Evolutionary conservation across 2,888 invertebrate species (phyloP), one percentile per base, ranked within the genome.

Genomic region (Agriopis aurantiaria): DNA sequence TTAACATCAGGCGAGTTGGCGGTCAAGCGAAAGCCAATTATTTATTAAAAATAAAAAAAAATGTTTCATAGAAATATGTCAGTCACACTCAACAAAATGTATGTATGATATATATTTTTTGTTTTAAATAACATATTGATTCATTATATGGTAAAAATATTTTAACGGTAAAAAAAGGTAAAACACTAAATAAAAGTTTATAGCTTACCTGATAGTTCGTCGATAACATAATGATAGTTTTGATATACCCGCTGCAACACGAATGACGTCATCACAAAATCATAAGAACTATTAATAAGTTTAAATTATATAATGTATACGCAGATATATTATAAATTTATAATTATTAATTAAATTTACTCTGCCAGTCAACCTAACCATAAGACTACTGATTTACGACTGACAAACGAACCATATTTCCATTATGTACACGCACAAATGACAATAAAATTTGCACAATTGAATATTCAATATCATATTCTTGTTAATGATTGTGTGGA

Each of bases 121-220:
- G 23, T 33, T 33, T 33, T 3, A 33, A 33, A 33, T 33, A 33
- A 33, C 3, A 33, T 3, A 33, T 33, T 33, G 3, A 3, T 33
- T 49, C 8, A 41, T 63, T 10, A 3, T 33, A 33, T 33, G 3
- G 1, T 1, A 33, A 5, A 17, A 51, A n/a, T 17, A 14, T 14
- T 51, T n/a, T 49, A 51, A 9, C 8, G 3, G 8, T 14, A 56
- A 14, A 56, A 14, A 41, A 56, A 33, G 33, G 33, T 4, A 33
- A 33, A 33, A 1, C 33, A 33, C 33, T 33, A 33, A 33, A n/a
- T 9, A 56, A 33, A 23, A 46, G 8, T 12, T 5, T 55, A 11
- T 8, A 52, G 78, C 85, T 82, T 33, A 86, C 86, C 84, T 14
- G 79, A 78, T 48, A 82, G 78, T 41, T 86, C 86, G 14, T 83